Evolutionary conservation across 2,888 invertebrate genomes (phyloP).

Genomic region (Aphidoletes aphidimyza): DNA sequence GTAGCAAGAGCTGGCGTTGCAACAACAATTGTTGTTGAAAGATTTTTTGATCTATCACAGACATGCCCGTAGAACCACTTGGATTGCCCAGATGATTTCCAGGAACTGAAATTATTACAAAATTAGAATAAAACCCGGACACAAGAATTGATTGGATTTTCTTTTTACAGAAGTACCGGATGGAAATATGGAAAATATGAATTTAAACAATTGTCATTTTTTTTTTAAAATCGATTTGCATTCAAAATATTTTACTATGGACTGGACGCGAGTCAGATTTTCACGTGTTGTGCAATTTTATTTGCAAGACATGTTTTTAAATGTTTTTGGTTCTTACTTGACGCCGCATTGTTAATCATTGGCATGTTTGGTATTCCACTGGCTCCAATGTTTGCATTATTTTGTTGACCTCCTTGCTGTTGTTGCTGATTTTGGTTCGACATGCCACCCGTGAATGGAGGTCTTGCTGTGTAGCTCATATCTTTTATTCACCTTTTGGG

Average conservation of each 20-base stretch:
- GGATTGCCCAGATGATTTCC: conserved; percentile 5
- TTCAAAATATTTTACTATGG: no score
- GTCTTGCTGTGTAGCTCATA: conserved; percentile 24
- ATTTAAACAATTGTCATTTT: no score
- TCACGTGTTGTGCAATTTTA: no score
- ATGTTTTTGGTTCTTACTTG: conserved; percentile 8
- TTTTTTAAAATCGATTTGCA: no score
- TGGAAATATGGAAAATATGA: no score
- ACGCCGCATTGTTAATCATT: conserved; percentile 17
- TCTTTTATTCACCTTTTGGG: neutral
- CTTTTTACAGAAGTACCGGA: neutral
- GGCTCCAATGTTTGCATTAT: conserved; percentile 38
- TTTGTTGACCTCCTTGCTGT: conserved; percentile 35
- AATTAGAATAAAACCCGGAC: neutral
- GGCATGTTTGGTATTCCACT: conserved; percentile 31
- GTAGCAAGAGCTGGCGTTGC: conserved; percentile 12
- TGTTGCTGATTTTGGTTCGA: conserved; percentile 43
- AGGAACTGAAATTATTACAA: neutral
- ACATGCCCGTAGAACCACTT: neutral
- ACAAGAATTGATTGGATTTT: no score
- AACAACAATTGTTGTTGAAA: conserved; percentile 37
- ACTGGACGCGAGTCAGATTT: no score
- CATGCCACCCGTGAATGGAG: conserved; percentile 31
- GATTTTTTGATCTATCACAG: conserved; percentile 13
- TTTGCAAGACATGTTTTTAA: no score